phyloP scores from a whole-genome alignment of 2,888 invertebrate species.

The Acronicta leporina region DNA sequence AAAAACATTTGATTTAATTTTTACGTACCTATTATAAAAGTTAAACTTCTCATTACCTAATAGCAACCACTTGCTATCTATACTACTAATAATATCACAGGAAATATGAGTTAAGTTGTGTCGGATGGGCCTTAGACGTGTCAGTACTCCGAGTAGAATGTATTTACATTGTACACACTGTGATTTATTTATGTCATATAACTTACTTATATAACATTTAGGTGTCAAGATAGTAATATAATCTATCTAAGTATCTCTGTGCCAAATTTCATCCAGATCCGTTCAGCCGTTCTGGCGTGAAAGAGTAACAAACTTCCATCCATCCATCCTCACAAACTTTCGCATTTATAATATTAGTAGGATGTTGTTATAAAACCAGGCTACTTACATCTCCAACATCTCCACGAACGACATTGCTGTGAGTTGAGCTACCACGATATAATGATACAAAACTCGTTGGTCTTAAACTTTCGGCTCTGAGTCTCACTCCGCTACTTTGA shows the following conservation, averaged over 20 bases:
- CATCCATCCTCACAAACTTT: no score
- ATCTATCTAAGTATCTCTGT: no score
- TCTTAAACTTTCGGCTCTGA: constrained; percentile 37
- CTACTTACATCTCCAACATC: background rate
- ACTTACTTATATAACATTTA: no score
- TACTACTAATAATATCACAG: constrained; percentile 52
- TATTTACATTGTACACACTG: constrained; percentile 51
- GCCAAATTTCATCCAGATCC: no score
- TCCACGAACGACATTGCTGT: constrained; percentile 30
- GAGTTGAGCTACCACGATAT: constrained; percentile 46
- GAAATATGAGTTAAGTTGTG: constrained; percentile 67
- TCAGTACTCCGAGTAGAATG: constrained; percentile 53
- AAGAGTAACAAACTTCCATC: no score
- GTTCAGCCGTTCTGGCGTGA: no score
- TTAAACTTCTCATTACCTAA: constrained; percentile 14
- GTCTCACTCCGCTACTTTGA: constrained; percentile 43
- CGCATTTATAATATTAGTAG: no score
- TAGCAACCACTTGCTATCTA: constrained; percentile 34
- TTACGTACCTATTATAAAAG: no score
- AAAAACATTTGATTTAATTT: no score
- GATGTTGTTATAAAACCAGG: no score
- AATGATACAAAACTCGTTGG: constrained; percentile 44
- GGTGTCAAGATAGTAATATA: no score
- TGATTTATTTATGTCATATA: constrained; percentile 60
- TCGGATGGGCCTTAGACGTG: constrained; percentile 57